Evolutionary conservation across 1,140 invertebrate species (phyloP).

Genomic region (Caerostris extrusa): DNA sequence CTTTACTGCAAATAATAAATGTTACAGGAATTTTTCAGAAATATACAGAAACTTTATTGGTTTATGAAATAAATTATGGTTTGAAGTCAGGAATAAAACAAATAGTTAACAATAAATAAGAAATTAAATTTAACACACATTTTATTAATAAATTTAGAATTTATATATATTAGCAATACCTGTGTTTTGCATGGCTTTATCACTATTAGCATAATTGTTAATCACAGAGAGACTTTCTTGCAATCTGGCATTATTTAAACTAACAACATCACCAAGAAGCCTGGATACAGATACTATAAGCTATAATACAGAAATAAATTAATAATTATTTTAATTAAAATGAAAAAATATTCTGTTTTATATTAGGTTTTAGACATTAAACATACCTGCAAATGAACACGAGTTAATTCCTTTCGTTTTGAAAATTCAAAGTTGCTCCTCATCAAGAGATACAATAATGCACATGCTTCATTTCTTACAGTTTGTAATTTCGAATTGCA

Average conservation of each 20-base stretch:
- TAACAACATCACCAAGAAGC: conserved; percentile 92
- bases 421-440: conserved; percentile 95
- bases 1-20: too few relatives aligned
- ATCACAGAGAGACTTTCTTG: conserved; percentile 95
- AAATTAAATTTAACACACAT: background rate
- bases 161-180: conserved; percentile 34
- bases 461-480: conserved; percentile 93
- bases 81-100: too few relatives aligned
- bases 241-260: conserved; percentile 93
- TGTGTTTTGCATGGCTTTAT: conserved; percentile 96
- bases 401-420: conserved; percentile 89
- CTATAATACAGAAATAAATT: conserved; percentile 79
- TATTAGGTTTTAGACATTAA: background rate
- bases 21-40: too few relatives aligned
- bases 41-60: too few relatives aligned
- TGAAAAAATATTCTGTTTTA: background rate
- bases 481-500: conserved; percentile 90
- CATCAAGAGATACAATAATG: conserved; percentile 94
- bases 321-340: background rate
- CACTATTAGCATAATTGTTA: conserved; percentile 94
- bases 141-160: background rate
- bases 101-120: too few relatives aligned
- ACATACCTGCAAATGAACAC: conserved; percentile 90
- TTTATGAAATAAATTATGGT: too few relatives aligned
- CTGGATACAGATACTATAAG: conserved; percentile 95